A percentile compares a stretch with the other conserved stretches of the same genome.
Evolutionary conservation across 2,888 invertebrate species (phyloP).

Genomic region (Odontocolon sp.): DNA sequence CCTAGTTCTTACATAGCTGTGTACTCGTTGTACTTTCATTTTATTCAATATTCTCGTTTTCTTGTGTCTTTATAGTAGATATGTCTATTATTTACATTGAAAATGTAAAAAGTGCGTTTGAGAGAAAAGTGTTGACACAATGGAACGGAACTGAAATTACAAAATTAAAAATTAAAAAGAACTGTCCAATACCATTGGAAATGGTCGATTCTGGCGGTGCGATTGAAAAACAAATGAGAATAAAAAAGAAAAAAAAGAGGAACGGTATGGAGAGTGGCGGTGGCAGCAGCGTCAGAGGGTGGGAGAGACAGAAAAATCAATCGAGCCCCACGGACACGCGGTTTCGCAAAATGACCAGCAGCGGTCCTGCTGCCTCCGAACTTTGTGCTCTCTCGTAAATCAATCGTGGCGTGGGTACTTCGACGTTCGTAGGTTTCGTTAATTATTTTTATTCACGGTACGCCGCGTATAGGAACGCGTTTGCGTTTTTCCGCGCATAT

Average conservation of each 20-base stretch:
- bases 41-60: background rate
- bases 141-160: no score
- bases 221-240: slow-evolving; percentile 46
- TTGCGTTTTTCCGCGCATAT: slow-evolving; percentile 54
- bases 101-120: no score
- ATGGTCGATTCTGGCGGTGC: slow-evolving; percentile 30
- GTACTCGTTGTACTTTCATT: background rate
- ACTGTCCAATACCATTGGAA: background rate
- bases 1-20: background rate
- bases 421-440: slow-evolving; percentile 74
- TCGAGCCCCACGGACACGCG: slow-evolving; percentile 74
- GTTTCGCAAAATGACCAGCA: slow-evolving; percentile 73
- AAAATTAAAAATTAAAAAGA: slow-evolving; percentile 33
- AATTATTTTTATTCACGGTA: slow-evolving; percentile 77
- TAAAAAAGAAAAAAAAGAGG: slow-evolving; percentile 25
- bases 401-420: slow-evolving; percentile 69
- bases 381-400: slow-evolving; percentile 73
- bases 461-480: slow-evolving; percentile 68
- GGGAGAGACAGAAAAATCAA: slow-evolving; percentile 70
- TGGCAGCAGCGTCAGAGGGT: slow-evolving; percentile 10
- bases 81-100: no score
- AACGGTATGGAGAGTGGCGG: slow-evolving; percentile 15
- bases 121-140: no score
- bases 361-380: slow-evolving; percentile 64
- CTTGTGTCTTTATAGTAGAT: no score